Base-by-base conservation (phyloP, 2,797 vertebrate species). In the Artibeus lituratus region DNA sequence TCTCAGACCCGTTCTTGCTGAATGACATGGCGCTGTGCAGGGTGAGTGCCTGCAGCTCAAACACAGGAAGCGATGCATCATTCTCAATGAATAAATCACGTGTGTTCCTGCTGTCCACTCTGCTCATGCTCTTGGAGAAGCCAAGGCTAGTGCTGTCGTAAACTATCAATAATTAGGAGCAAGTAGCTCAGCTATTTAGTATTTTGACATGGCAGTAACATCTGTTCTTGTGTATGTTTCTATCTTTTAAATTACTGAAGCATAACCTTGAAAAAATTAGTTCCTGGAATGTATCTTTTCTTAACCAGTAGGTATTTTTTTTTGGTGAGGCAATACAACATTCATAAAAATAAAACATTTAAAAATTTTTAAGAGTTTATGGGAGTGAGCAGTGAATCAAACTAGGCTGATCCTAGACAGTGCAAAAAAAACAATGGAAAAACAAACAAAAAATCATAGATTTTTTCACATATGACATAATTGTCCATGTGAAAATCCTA, bases 81-180 rank as follows among this genome's bases (percentile, higher is more conserved):
- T 84, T 95, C 92, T 70, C 94, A 97, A 92, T 91, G 95, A 96
- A 87, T 97, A 94, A 97, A 77, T 87, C 18, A 87, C 53, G 91
- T 70, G 49, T 80, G 3, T 59, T 76, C 49, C 29, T 88, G 32
- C 85, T 93, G 14, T 96, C 96, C 87, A 39, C 53, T 94, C 80
- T 74, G 51, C 18, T 96, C 53, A 87, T 4, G 24, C 95, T 97
- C 92, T 74, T 55, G 29, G 29, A 85, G 92, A 96, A 97, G 82
- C 24, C 90, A 90, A 93, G 81, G 24, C 87, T 85, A 42, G 86
- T 59, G 26, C 55, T 90, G 7, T 59, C 0, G 0, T 74, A 86
- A 59, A 73, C 92, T 93, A 94, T 9, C 80, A 86, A 53, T 35
- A 95, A 49, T n/a, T 73, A 84, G 29, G 14, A 76, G 57, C 12